Conservation (phyloP, 2,888 invertebrate genomes). For the Mythimna loreyi region DNA sequence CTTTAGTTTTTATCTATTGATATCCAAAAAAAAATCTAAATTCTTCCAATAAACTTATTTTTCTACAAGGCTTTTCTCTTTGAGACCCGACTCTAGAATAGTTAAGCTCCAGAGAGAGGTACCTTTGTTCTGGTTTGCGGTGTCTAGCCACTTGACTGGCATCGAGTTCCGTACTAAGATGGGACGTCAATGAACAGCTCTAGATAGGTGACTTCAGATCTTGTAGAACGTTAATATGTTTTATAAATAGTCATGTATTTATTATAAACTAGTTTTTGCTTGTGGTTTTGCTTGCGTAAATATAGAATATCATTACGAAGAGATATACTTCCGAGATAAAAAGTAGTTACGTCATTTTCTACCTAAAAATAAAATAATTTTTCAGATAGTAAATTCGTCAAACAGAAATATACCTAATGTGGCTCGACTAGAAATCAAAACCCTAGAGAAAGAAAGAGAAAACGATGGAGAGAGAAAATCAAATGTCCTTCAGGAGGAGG, state of each 20-base stretch:
- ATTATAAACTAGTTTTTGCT: no score
- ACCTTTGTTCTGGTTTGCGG: slow-evolving; percentile 30
- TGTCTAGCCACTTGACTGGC: slow-evolving; percentile 11
- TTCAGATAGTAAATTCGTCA: no score
- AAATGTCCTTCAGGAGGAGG: no score
- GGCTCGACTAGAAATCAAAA: no score
- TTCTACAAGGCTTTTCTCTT: slow-evolving; percentile 5
- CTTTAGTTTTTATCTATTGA: not conserved
- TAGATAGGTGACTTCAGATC: not conserved
- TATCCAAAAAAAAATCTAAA: not conserved
- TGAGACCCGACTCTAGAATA: slow-evolving; percentile 9
- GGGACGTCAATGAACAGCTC: slow-evolving; percentile 1
- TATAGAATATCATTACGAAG: no score
- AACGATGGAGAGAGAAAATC: no score
- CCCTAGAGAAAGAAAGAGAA: no score
- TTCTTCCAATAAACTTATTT: slow-evolving; percentile 22
- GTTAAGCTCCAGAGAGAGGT: slow-evolving; percentile 6
- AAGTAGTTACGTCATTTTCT: no score
- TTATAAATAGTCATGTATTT: not conserved
- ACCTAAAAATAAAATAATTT: no score
- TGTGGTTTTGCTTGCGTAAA: no score
- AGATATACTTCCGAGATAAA: no score
- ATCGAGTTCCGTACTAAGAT: slow-evolving; percentile 13
- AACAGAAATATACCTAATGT: no score
- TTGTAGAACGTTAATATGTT: not conserved